Base-by-base conservation (phyloP, 92 coral and sea anemone genomes). In the Zoanthus sansibaricus region DNA sequence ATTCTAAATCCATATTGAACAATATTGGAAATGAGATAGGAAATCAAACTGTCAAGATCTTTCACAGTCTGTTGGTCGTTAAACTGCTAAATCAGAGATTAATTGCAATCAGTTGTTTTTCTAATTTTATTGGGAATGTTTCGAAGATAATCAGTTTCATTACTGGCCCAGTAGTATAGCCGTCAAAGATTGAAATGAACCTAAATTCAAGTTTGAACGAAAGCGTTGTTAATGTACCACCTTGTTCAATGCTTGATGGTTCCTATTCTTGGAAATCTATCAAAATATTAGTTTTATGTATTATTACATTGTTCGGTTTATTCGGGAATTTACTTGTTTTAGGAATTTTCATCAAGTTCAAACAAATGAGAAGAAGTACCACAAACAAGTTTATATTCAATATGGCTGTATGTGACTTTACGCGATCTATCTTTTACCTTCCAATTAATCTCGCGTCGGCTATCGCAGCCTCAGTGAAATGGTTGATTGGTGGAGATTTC, bases 361-460 rank as follows among this genome's bases (percentile, higher is more conserved):
- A 15, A 12, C 84, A 72, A 3, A 79, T 79, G 84, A 37, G 84
- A 14, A 16, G 84, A n/a, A 79, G 84, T 25, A 61, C 84, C 6
- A 79, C 84, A n/a, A 79, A 79, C 84, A 62, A 32, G 25, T 68
- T 79, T 14, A 79, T 79, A 42, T 79, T 62, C 71, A 79, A 79
- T 42, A 79, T 79, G 84, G 72, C 84, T 7, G 73, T 66, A 20
- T 32, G 84, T 11, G 84, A 79, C 18, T 25, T 79, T 55, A 16
- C 49, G 52, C 84, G 84, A 5, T 79, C 72, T 7, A 66, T 79
- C 15, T 79, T 61, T 20, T 79, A 66, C 72, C 72, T 79, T 25
- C 84, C 84, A 11, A 47, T 79, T 42, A 46, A 37, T 42, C 56
- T 79, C 4, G 84, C 84, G 13, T 79, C 84, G 14, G 84, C 72